Base-by-base conservation (phyloP, 2,113 vertebrate species). In the Hylia prasina region DNA sequence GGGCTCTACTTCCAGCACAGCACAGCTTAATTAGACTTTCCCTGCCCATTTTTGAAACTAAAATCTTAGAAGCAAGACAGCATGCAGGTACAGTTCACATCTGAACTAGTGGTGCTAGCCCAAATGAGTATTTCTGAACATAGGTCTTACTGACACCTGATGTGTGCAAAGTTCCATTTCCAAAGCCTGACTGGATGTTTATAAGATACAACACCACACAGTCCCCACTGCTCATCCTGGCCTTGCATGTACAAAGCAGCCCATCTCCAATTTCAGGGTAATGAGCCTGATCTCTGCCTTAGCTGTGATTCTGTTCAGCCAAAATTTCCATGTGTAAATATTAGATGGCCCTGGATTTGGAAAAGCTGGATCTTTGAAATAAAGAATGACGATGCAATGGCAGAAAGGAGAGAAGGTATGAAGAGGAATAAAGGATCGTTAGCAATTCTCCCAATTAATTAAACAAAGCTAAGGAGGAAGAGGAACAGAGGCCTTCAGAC, bases 391-490 rank as follows among this genome's bases (percentile, higher is more conserved):
- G 44, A 1, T 44, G 35, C 66, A 82, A 53, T 15, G 15, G n/a
- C 30, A 96, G 60, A 85, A 89, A 89, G 66, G 35, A 69, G 37
- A 57, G 35, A 39, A 73, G 45, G 22, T 77, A 75, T 0, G 7
- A 92, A 57, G 51, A 78, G 13, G 39, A 91, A 95, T 78, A 96
- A 95, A 96, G 66, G 70, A 76, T 90, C 37, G 2, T 98, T 92
- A 97, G 96, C 76, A 90, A 97, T 96, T 97, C 97, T 96, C 94
- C 83, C 97, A 96, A 98, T 98, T 98, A 98, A 98, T 98, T 98
- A 98, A 97, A 83, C 96, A 87, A 96, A 96, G 90, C 91, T 90
- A 87, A 94, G 94, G 91, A 84, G 54, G 87, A 92, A 70, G 72
- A 89, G 53, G 82, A 91, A 88, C 89, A 82, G 68, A 65, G 80